A percentile compares a stretch with the other conserved stretches of the same genome.
These are phyloP conservation scores for Genyomyrus donnyi DNA, from an alignment of 2,113 vertebrate genomes.

Conservation along the genomic window DNA sequence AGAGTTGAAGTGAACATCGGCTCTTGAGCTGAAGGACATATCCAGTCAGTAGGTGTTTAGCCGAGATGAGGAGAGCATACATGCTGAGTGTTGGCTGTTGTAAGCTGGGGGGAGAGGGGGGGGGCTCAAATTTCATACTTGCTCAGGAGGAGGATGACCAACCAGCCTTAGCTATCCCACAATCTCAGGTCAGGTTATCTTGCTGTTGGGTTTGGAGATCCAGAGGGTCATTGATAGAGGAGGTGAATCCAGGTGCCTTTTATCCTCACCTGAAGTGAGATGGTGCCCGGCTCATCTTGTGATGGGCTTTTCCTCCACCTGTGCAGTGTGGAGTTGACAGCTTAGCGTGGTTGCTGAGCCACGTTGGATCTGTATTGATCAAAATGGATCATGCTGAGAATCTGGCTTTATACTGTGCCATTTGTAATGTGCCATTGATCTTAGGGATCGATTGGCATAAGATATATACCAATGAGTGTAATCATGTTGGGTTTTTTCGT, in stretches of 20 bases:
- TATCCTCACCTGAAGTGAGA: slow-evolving; percentile 68
- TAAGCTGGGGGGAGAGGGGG: not conserved
- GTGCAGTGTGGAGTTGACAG: not conserved
- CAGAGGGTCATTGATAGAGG: not conserved
- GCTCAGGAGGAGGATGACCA: not conserved
- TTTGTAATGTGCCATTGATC: not conserved
- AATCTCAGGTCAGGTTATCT: not conserved
- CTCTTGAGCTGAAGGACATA: not conserved
- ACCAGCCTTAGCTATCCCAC: not conserved
- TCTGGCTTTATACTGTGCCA: not conserved
- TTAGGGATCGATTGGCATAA: not conserved
- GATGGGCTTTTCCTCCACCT: not conserved
- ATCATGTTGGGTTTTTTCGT: not conserved
- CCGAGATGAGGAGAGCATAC: not conserved
- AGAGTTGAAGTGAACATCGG: not conserved
- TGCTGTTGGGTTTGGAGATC: not conserved
- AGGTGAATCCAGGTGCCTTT: slow-evolving; percentile 52
- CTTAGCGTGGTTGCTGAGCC: not conserved
- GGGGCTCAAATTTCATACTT: too few relatives aligned
- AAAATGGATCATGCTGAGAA: not conserved
- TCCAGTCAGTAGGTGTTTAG: not conserved
- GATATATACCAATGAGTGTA: not conserved
- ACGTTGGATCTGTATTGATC: not conserved
- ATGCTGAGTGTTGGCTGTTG: not conserved
- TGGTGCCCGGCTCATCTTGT: not conserved